Evolutionary conservation across 2,888 invertebrate species (phyloP).

Genomic region (Thumatha senex): DNA sequence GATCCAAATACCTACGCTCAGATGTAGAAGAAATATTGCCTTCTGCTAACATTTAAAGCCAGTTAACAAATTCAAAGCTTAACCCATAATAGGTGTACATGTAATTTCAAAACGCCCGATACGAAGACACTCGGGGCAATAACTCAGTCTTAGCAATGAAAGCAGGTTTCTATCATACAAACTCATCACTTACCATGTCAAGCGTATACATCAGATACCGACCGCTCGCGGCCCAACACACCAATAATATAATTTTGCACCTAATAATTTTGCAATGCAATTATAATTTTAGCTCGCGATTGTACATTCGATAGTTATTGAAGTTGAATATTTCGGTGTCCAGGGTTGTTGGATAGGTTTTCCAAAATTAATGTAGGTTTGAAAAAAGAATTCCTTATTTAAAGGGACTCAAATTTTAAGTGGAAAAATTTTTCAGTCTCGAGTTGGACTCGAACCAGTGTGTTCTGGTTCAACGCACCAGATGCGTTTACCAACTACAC

Average conservation of each 20-base stretch:
- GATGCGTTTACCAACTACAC: too few species aligned
- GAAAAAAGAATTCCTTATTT: too few species aligned
- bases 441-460: too few species aligned
- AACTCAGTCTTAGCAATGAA: constrained; percentile 47
- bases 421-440: too few species aligned
- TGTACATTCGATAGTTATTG: not conserved
- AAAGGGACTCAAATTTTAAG: too few species aligned
- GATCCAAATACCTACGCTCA: too few species aligned
- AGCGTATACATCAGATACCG: constrained; percentile 60
- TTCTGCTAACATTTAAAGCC: not conserved
- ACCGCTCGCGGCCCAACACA: constrained; percentile 48
- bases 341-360: not conserved
- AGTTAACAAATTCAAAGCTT: constrained; percentile 2
- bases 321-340: not conserved
- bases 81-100: constrained; percentile 10
- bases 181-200: constrained; percentile 66
- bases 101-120: constrained; percentile 25
- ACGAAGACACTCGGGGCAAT: constrained; percentile 45
- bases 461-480: too few species aligned
- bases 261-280: constrained; percentile 75
- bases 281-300: constrained; percentile 57
- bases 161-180: constrained; percentile 58
- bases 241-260: constrained; percentile 69
- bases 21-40: too few species aligned
- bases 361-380: too few species aligned